Evolutionary conservation across 2,797 vertebrate species (phyloP), one percentile per base, ranked within the genome.

Genomic region (Muscicapa striata): DNA sequence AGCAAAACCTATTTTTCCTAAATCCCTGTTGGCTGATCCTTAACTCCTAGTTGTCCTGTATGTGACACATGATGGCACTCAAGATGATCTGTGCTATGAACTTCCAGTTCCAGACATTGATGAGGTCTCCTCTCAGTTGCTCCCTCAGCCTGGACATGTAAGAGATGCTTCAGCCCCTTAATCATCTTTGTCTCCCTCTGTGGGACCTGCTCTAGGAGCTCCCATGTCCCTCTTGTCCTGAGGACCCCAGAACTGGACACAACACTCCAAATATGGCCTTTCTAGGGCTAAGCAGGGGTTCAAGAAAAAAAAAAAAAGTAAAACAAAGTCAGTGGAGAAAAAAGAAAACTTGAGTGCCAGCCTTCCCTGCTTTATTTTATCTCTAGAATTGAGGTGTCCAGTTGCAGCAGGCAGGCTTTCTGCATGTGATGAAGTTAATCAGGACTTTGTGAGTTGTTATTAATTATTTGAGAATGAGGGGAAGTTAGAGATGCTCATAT

Each of bases 311-410:
- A 30, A 20, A 26, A 36, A 18, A 9, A 2, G 5, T 26, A 21
- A 38, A 16, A 23, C 5, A 34, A 38, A 64, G 29, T 6, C 34
- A 68, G 15, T 0, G 1, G 43, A 19, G 11, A 6, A 41, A 46
- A 24, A 24, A 29, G 7, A 17, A 41, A 74, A 49, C 34, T n/a
- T 48, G 23, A 69, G 49, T 69, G 32, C 21, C 15, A 59, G 0
- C 32, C 36, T 81, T 68, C 32, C 15, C 15, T 52, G 9, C 24
- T 68, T 76, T 76, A 18, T 18, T 64, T 64, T 57, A 20, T 16
- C 32, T 68, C 0, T 36, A 11, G 32, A 63, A 32, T 10, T 67
- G 27, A 36, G 30, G 40, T 61, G n/a, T 59, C 46, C 36, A 72
- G 49, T 43, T 69, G 51, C 48, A 84, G 43, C 30, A 62, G 36